These are phyloP conservation scores for Clostera curtula DNA, from an alignment of 2,888 invertebrate species.

Conservation along the genomic window DNA sequence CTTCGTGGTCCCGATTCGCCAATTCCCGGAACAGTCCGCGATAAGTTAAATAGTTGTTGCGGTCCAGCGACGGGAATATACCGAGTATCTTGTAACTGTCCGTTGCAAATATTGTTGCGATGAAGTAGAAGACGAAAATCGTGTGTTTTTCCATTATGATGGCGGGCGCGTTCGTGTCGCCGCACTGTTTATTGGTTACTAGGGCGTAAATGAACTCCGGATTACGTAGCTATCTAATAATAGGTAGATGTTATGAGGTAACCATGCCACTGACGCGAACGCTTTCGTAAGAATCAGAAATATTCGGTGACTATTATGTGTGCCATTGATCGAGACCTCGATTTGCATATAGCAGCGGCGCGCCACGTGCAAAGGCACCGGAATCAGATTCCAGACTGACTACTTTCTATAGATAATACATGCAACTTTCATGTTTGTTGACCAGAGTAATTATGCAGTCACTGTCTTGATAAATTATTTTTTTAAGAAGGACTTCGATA, in stretches of 20 bases:
- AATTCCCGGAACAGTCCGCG: conserved; percentile 66
- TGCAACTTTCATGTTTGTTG: too few relatives aligned
- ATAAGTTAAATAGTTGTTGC: conserved; percentile 69
- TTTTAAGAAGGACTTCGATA: too few relatives aligned
- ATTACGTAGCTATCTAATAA: conserved; percentile 63
- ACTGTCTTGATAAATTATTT: too few relatives aligned
- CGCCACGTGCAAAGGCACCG: too few relatives aligned
- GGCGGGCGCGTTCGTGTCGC: conserved; percentile 48
- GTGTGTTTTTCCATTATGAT: conserved; percentile 44
- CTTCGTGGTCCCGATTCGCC: conserved; percentile 66
- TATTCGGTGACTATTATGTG: conserved; percentile 48
- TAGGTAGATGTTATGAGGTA: conserved; percentile 68
- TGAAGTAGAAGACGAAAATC: conserved; percentile 37
- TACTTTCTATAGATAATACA: too few relatives aligned
- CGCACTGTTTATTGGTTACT: conserved; percentile 54
- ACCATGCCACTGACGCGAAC: conserved; percentile 52
- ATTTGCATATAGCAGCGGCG: too few relatives aligned
- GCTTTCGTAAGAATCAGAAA: conserved; percentile 62
- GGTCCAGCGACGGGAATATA: conserved; percentile 68
- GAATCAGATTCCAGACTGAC: conserved; percentile 33
- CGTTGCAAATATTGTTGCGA: conserved; percentile 39
- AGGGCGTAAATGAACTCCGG: conserved; percentile 50
- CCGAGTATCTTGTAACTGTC: conserved; percentile 67
- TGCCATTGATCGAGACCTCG: conserved; percentile 59
- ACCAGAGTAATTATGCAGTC: too few relatives aligned